A percentile compares a stretch with the other conserved stretches of the same genome.
phyloP scores from a whole-genome alignment of 2,113 vertebrate species.

The Dasypus novemcinctus region DNA sequence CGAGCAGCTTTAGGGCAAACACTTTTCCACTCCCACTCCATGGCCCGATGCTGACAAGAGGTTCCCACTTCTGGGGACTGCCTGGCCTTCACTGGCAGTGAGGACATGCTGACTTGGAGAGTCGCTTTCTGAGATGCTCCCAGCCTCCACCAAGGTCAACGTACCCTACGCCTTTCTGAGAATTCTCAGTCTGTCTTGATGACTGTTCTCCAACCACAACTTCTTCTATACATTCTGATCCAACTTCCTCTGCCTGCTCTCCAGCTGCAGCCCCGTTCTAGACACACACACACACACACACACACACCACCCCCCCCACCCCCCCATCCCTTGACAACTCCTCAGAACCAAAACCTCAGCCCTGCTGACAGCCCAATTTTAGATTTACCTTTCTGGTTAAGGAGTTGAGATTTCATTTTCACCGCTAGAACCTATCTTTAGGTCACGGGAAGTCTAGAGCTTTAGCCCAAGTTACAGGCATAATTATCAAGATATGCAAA shows the following conservation, averaged over 20 bases:
- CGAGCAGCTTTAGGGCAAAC: neutral
- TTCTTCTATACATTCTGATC: neutral
- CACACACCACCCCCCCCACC: neutral
- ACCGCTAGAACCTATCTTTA: neutral
- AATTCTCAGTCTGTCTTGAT: neutral
- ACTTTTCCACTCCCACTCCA: neutral
- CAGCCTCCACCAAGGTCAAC: neutral
- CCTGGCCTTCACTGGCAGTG: neutral
- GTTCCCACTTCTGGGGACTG: neutral
- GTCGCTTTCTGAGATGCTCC: neutral
- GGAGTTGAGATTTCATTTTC: neutral
- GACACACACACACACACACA: neutral
- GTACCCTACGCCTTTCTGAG: neutral
- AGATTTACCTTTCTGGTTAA: neutral
- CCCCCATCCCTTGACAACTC: neutral
- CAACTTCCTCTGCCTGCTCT: neutral
- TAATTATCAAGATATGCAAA: neutral
- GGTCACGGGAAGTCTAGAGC: neutral
- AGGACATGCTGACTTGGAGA: rapidly evolving
- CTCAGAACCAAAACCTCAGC: neutral
- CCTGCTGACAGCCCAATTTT: neutral
- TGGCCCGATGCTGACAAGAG: neutral
- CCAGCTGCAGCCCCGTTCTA: neutral
- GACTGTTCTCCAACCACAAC: neutral
- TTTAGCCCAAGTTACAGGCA: neutral